Conservation (phyloP, 2,113 vertebrate genomes). For the Arizona elegans region DNA sequence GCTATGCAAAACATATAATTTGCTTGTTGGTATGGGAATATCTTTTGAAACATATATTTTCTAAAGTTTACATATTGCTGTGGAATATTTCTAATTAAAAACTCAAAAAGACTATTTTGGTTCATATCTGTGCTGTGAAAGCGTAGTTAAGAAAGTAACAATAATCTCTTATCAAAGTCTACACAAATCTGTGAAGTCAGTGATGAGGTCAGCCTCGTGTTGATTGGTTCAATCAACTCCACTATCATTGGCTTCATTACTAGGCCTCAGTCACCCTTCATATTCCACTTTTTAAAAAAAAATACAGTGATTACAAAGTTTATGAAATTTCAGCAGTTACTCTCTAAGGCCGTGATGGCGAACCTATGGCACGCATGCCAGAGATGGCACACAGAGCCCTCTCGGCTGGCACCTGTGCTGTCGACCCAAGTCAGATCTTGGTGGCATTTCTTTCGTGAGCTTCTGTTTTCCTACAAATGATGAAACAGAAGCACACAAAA, state of each 20-base stretch:
- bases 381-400: too few species aligned
- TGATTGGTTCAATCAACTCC: not conserved
- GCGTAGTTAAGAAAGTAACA: conserved; percentile 40
- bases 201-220: not conserved
- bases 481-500: too few species aligned
- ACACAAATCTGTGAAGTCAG: not conserved
- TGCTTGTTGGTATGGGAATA: not conserved
- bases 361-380: too few species aligned
- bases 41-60: not conserved
- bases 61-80: conserved; percentile 23
- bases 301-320: not conserved
- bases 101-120: conserved; percentile 26
- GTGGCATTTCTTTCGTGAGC: too few species aligned
- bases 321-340: not conserved
- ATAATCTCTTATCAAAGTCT: not conserved
- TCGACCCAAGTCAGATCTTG: too few species aligned
- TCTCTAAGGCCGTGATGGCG: not conserved
- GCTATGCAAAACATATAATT: not conserved
- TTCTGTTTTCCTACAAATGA: too few species aligned
- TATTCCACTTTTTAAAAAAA: not conserved
- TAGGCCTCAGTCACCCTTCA: not conserved
- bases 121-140: conserved; percentile 36
- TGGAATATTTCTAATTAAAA: conserved; percentile 36
- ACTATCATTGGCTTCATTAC: not conserved
- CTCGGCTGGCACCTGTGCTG: too few species aligned